Conservation (phyloP, 2,888 invertebrate genomes). For the Nomada flava region DNA sequence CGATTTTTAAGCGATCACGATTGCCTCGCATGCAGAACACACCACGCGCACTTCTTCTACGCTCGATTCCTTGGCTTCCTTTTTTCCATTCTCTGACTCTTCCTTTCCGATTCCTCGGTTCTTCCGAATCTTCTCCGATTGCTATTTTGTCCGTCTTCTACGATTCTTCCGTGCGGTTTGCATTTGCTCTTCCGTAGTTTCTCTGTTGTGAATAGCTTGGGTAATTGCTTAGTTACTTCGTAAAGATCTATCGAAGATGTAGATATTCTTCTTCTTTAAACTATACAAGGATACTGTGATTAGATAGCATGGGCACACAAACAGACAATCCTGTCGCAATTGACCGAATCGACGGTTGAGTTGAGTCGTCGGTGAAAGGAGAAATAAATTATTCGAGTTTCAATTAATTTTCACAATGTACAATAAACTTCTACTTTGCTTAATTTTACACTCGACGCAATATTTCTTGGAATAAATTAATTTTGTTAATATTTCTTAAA, state of each 20-base stretch:
- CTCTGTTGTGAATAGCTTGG: background rate
- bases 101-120: too few species aligned
- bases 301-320: constrained; percentile 7
- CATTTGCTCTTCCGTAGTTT: constrained; percentile 15
- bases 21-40: constrained; percentile 53
- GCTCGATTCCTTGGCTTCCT: constrained; percentile 1
- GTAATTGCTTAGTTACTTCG: background rate
- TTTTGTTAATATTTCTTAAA: too few species aligned
- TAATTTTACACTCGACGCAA: too few species aligned
- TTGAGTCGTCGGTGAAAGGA: too few species aligned
- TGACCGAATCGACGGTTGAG: constrained; percentile 10
- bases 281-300: background rate
- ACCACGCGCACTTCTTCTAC: constrained; percentile 17
- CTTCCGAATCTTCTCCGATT: background rate
- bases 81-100: background rate
- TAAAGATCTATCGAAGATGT: background rate
- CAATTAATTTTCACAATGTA: too few species aligned
- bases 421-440: too few species aligned
- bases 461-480: too few species aligned
- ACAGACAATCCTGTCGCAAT: background rate
- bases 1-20: constrained; percentile 36
- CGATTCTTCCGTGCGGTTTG: background rate
- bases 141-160: background rate
- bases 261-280: background rate
- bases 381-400: too few species aligned